Evolutionary conservation across 2,888 invertebrate genomes (phyloP).

Genomic region (Anoncus sp.): DNA sequence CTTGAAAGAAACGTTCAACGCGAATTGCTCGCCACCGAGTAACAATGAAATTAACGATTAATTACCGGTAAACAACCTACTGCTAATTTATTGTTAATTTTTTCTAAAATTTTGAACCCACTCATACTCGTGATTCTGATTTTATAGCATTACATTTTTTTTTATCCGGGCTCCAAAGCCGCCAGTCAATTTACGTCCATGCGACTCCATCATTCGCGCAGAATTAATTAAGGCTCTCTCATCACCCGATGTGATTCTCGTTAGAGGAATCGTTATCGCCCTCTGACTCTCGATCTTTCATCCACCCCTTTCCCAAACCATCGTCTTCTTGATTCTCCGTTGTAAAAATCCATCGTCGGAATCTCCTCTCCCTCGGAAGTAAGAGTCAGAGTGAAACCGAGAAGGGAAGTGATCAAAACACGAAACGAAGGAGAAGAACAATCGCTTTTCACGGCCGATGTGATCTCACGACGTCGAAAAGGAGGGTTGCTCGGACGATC

Average conservation of each 20-base stretch:
- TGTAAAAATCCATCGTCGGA: conserved; percentile 42
- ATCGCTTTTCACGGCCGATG: conserved; percentile 66
- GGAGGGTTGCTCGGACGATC: conserved; percentile 68
- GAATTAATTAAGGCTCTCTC: conserved; percentile 49
- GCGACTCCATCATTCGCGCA: conserved; percentile 43
- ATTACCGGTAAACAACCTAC: too few relatives aligned
- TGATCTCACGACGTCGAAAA: conserved; percentile 52
- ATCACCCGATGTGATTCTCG: conserved; percentile 29
- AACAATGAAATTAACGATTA: too few relatives aligned
- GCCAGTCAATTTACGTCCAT: conserved; percentile 17
- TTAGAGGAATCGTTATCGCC: conserved; percentile 50
- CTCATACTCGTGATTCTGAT: too few relatives aligned
- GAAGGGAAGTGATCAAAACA: conserved; percentile 59
- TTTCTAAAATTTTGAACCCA: too few relatives aligned
- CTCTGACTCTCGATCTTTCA: conserved; percentile 28
- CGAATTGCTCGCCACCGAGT: too few relatives aligned
- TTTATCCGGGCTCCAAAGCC: not conserved
- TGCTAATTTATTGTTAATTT: too few relatives aligned
- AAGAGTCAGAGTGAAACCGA: conserved; percentile 18
- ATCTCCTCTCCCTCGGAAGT: conserved; percentile 17
- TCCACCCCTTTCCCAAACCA: not conserved
- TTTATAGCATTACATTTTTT: not conserved
- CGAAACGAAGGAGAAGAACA: conserved; percentile 63
- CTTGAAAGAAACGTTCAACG: too few relatives aligned
- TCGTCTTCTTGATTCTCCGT: conserved; percentile 13